These are phyloP conservation scores for Thunnus maccoyii DNA, from an alignment of 2,113 vertebrate species.

Conservation along the genomic window DNA sequence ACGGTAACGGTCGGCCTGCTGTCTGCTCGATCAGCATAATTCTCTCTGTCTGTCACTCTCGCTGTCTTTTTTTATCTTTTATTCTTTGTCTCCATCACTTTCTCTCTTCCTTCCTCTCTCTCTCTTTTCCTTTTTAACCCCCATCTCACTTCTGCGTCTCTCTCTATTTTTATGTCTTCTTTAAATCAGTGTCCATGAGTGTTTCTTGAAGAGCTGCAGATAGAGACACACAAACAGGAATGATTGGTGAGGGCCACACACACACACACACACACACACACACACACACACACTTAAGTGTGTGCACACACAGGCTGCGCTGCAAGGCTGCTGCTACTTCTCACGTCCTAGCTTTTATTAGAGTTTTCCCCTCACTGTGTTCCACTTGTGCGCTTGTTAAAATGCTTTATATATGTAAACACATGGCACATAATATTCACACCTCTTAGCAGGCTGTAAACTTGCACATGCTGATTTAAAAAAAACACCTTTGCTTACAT, in stretches of 20 bases:
- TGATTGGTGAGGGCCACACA: neutral
- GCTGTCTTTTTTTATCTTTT: constrained; percentile 37
- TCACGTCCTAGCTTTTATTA: constrained; percentile 75
- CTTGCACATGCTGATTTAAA: constrained; percentile 29
- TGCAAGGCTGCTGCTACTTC: constrained; percentile 65
- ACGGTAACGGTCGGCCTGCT: constrained; percentile 70
- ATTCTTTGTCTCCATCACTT: constrained; percentile 15
- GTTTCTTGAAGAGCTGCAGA: constrained; percentile 37
- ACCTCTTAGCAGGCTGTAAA: constrained; percentile 52
- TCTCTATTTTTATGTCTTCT: constrained; percentile 12
- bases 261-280: constrained; percentile 7
- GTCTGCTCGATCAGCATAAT: constrained; percentile 77
- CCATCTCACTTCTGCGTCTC: constrained; percentile 8
- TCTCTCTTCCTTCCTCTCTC: constrained; percentile 3
- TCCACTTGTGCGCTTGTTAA: constrained; percentile 70
- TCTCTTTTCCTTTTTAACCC: neutral
- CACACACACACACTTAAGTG: constrained; percentile 16
- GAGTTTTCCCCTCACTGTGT: constrained; percentile 63
- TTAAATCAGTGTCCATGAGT: constrained; percentile 28
- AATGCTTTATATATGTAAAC: constrained; percentile 68
- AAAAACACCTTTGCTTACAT: constrained; percentile 20
- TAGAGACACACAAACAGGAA: constrained; percentile 1
- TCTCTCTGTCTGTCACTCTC: constrained; percentile 33
- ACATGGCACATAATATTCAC: constrained; percentile 61
- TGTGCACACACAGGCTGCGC: neutral